These are phyloP conservation scores for Megastigmus dorsalis DNA, from an alignment of 2,888 invertebrate genomes.

Conservation along the genomic window DNA sequence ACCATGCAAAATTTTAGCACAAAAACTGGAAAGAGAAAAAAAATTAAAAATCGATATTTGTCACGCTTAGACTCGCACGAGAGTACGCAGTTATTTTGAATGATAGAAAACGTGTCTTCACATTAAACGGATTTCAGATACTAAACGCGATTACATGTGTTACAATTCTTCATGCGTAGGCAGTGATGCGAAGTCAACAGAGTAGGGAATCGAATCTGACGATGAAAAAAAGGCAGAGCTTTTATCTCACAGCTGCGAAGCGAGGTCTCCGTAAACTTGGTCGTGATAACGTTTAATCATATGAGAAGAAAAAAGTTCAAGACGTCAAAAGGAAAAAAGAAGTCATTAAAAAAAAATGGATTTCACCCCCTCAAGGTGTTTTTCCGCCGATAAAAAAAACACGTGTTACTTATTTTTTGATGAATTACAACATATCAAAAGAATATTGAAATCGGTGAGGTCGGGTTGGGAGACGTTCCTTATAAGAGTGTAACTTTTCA, in stretches of 20 bases:
- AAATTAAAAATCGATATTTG: neutral
- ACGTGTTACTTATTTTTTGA: too few species aligned
- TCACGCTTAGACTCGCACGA: neutral
- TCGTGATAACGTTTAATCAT: slow-evolving; percentile 31
- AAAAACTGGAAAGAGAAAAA: neutral
- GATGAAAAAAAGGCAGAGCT: neutral
- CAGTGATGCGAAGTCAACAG: slow-evolving; percentile 18
- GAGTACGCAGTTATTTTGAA: too few species aligned
- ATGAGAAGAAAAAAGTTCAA: neutral
- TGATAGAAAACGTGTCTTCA: neutral
- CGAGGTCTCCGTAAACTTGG: slow-evolving; percentile 20
- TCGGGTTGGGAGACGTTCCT: too few species aligned
- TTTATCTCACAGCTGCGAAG: slow-evolving; percentile 40
- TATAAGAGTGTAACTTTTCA: too few species aligned
- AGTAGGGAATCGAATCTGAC: slow-evolving; percentile 30
- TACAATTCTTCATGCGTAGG: slow-evolving; percentile 2
- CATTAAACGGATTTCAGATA: neutral
- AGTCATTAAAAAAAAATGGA: neutral
- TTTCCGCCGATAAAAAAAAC: too few species aligned
- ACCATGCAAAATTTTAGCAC: slow-evolving; percentile 3
- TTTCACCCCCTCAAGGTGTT: too few species aligned
- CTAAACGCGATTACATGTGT: slow-evolving; percentile 18
- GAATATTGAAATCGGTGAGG: too few species aligned
- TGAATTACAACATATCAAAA: too few species aligned
- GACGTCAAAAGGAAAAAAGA: neutral